phyloP scores from a whole-genome alignment of 1,140 invertebrate genomes.

The Mya arenaria region DNA sequence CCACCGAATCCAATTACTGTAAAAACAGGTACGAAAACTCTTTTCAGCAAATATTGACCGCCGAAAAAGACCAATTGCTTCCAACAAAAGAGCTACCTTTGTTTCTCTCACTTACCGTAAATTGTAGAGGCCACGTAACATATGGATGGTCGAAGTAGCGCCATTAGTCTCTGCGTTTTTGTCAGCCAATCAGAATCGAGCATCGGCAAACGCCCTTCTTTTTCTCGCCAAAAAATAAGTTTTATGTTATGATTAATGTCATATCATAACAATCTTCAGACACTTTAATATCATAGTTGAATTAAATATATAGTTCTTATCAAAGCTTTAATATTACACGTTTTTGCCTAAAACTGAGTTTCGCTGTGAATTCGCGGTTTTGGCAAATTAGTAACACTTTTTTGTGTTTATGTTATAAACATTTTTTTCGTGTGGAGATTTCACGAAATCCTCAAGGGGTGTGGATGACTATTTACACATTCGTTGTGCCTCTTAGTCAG shows the following conservation, averaged over 20 bases:
- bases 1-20: slow-evolving; percentile 49
- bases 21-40: slow-evolving; percentile 53
- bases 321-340: too few species aligned
- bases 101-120: slow-evolving; percentile 53
- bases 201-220: slow-evolving; percentile 7
- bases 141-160: background rate
- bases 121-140: slow-evolving; percentile 11
- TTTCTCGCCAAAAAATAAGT: background rate
- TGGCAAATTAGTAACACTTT: background rate
- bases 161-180: background rate
- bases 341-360: background rate
- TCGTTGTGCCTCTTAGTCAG: slow-evolving; percentile 30
- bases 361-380: slow-evolving; percentile 6
- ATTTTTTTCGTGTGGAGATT: slow-evolving; percentile 22
- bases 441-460: slow-evolving; percentile 27
- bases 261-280: too few species aligned
- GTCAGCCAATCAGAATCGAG: slow-evolving; percentile 45
- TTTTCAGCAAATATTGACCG: slow-evolving; percentile 51
- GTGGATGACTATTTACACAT: slow-evolving; percentile 50
- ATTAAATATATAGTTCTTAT: too few species aligned
- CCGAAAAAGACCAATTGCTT: slow-evolving; percentile 25
- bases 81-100: slow-evolving; percentile 45
- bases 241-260: too few species aligned
- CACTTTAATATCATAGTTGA: too few species aligned
- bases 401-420: slow-evolving; percentile 44